Conservation (phyloP, 1,140 invertebrate species). For the Monomorium pharaonis region DNA sequence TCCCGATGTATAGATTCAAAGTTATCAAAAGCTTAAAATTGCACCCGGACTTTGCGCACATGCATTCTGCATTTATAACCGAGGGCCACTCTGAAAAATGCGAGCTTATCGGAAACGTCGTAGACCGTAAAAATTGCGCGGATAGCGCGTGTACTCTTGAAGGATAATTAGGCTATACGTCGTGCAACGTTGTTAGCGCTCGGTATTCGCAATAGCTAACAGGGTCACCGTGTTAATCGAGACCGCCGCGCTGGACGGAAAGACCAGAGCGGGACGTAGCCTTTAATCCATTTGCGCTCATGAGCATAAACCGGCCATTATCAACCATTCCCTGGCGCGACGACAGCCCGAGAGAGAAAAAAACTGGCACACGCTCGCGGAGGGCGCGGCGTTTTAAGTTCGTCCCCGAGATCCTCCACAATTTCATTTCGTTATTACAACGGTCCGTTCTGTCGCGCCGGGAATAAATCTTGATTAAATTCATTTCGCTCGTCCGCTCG, state of each 20-base stretch:
- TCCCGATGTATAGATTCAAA: background rate
- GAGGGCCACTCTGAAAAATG: background rate
- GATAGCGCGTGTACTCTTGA: background rate
- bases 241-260: conserved; percentile 40
- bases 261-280: conserved; percentile 55
- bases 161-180: background rate
- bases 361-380: background rate
- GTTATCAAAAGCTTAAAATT: background rate
- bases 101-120: background rate
- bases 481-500: background rate
- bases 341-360: background rate
- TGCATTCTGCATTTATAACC: background rate
- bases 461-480: conserved; percentile 12
- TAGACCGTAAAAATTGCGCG: background rate
- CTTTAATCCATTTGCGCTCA: conserved; percentile 69
- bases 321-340: background rate
- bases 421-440: background rate
- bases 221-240: conserved; percentile 40
- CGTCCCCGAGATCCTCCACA: background rate
- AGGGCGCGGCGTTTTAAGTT: background rate
- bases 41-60: background rate
- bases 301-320: conserved; percentile 59
- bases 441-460: background rate
- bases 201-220: conserved; percentile 3
- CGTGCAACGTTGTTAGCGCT: background rate